Conservation (phyloP, 2,113 vertebrate species). For the Myiagra hebetior region DNA sequence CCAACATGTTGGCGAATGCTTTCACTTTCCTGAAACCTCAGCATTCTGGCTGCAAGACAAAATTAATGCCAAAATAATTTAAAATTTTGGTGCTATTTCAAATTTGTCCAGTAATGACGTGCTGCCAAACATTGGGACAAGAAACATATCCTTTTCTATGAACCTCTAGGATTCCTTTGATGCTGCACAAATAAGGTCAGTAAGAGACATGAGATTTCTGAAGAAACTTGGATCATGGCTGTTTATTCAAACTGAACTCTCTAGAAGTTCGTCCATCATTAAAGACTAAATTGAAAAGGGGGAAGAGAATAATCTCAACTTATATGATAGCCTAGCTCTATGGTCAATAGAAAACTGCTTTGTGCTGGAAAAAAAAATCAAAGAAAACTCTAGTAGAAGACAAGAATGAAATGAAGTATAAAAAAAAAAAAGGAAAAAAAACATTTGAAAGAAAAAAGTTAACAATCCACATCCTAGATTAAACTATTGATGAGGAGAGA, state of each 20-base stretch:
- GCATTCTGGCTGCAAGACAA: neutral
- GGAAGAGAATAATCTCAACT: neutral
- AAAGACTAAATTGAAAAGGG: neutral
- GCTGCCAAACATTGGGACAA: neutral
- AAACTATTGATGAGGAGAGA: neutral
- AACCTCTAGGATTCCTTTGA: neutral
- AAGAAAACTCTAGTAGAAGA: neutral
- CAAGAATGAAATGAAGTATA: neutral
- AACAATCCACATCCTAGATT: neutral
- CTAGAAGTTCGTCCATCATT: neutral
- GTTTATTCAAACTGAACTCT: neutral
- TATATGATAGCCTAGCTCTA: neutral
- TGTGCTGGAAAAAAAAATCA: neutral
- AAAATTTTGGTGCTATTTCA: neutral
- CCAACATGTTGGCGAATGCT: neutral
- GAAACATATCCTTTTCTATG: neutral
- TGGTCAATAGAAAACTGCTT: neutral
- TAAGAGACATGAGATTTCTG: neutral
- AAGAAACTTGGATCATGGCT: neutral
- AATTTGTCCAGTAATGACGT: neutral
- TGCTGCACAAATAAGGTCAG: neutral
- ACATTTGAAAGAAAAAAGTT: neutral
- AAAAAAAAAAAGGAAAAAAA: accelerated
- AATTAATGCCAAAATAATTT: slow-evolving; percentile 1
- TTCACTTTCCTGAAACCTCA: neutral